Conservation (phyloP, 2,797 vertebrate genomes). For the Siniperca obscura region DNA sequence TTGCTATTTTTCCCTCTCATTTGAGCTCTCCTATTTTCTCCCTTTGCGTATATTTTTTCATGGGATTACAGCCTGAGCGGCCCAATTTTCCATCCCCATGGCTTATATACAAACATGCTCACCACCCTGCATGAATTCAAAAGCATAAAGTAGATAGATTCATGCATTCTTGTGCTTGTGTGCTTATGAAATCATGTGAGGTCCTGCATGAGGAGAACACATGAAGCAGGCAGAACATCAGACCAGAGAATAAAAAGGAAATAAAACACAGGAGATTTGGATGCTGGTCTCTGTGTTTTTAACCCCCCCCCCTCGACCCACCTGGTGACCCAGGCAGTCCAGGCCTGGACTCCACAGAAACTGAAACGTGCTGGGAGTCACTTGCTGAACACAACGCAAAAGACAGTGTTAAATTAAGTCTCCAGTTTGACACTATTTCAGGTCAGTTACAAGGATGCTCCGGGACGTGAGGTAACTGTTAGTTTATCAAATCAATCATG, state of each 20-base stretch:
- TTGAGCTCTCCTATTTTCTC: neutral
- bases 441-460: neutral
- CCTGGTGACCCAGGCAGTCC: conserved; percentile 66
- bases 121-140: conserved; percentile 14
- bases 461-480: neutral
- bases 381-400: conserved; percentile 62
- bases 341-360: conserved; percentile 61
- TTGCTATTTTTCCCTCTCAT: neutral
- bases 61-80: conserved; percentile 14
- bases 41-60: conserved; percentile 1
- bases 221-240: conserved; percentile 19
- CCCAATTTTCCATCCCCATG: neutral
- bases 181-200: conserved; percentile 26
- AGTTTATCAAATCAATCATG: neutral
- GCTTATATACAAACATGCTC: conserved; percentile 6
- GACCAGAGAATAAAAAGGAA: neutral
- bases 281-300: conserved; percentile 21
- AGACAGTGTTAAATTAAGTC: conserved; percentile 20
- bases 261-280: conserved; percentile 12
- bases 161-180: conserved; percentile 18
- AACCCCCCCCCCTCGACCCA: conserved; percentile 55
- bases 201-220: conserved; percentile 8
- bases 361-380: conserved; percentile 55
- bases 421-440: neutral
- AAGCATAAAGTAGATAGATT: neutral